A percentile compares a stretch with the other conserved stretches of the same genome.
phyloP scores from a whole-genome alignment of 2,888 invertebrate genomes.

The Liopterus haemorrhoidalis region DNA sequence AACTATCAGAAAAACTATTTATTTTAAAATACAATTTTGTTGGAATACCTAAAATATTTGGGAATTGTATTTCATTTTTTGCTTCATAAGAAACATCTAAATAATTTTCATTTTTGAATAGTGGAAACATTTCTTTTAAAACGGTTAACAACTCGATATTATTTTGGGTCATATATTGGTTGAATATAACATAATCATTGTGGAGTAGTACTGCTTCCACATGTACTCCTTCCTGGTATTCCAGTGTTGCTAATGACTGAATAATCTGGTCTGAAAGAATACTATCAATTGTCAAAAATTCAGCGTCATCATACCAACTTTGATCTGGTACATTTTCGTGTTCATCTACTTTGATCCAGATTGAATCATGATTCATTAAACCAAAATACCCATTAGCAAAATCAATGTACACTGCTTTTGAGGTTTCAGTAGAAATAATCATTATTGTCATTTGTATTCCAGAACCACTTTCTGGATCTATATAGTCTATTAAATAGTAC shows the following conservation, averaged over 20 bases:
- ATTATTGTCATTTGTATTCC: conserved; percentile 35
- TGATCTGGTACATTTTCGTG: conserved; percentile 9
- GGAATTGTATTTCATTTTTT: conserved; percentile 32
- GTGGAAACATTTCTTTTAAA: no score
- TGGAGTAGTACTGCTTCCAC: no score
- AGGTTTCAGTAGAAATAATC: conserved; percentile 11
- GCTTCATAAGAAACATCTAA: conserved; percentile 20
- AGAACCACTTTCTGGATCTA: conserved; percentile 43
- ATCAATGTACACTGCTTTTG: conserved; percentile 6
- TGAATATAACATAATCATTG: no score
- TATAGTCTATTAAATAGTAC: conserved; percentile 43
- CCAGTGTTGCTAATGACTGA: no score
- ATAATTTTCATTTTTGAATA: no score
- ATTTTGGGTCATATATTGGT: no score
- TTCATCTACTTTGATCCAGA: no score
- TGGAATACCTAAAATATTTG: conserved; percentile 45
- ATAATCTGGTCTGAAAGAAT: conserved; percentile 2
- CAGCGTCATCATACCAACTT: not conserved
- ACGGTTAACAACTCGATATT: no score
- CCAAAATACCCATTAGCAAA: no score
- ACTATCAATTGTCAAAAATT: conserved; percentile 15
- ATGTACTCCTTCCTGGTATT: no score
- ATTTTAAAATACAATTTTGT: conserved; percentile 37
- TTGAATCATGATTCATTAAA: no score
- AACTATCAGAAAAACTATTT: conserved; percentile 36